Percentiles rank a stretch among this genome's conserved stretches.
These are phyloP conservation scores for Tamias sibiricus DNA, from an alignment of 2,113 vertebrate species.

Conservation along the genomic window DNA sequence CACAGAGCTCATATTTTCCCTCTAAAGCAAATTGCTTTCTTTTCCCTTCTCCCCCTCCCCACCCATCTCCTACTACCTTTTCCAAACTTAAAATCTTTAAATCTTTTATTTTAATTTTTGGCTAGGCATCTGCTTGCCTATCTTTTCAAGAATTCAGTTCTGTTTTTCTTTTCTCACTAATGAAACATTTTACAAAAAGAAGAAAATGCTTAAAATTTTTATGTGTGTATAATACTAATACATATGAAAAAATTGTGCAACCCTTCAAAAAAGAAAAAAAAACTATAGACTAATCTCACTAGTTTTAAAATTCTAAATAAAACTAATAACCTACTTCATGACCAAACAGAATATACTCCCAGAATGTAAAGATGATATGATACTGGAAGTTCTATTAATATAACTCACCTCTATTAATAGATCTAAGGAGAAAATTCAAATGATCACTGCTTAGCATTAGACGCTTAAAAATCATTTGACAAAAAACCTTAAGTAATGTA, in stretches of 20 bases:
- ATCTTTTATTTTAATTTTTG: neutral
- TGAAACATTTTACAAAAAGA: constrained; percentile 19
- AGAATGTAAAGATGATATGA: neutral
- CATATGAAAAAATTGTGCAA: neutral
- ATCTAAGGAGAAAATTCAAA: neutral
- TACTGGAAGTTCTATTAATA: neutral
- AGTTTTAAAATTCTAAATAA: constrained; percentile 25
- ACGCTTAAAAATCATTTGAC: neutral
- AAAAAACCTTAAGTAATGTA: neutral
- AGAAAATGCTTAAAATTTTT: constrained; percentile 27
- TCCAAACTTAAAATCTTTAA: neutral
- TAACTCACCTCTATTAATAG: neutral
- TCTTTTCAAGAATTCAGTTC: neutral
- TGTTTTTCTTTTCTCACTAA: neutral
- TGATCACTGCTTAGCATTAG: neutral
- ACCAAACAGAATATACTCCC: neutral
- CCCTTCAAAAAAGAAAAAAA: neutral
- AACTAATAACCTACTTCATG: neutral
- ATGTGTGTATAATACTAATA: neutral
- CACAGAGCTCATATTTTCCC: neutral
- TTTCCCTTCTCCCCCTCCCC: too few species aligned
- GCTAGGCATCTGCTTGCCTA: neutral
- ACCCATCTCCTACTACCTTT: too few species aligned
- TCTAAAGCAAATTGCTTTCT: neutral
- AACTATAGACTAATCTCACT: neutral